These are phyloP conservation scores for Achatina immaculata DNA, from an alignment of 1,140 invertebrate species.

Conservation along the genomic window DNA sequence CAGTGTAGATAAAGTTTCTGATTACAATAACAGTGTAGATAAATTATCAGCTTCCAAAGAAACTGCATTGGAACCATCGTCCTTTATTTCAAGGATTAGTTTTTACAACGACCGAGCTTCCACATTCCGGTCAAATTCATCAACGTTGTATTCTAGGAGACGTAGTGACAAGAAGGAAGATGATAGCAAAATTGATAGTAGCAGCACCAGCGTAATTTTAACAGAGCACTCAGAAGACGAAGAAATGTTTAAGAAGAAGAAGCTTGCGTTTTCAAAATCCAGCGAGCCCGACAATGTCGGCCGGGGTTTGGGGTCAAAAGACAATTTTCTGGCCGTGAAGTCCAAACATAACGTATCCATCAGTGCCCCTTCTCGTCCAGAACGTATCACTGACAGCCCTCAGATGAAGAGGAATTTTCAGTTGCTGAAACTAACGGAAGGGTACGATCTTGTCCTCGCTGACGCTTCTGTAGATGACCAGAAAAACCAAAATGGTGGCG, in stretches of 20 bases:
- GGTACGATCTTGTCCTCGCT: constrained; percentile 16
- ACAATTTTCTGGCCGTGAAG: constrained; percentile 20
- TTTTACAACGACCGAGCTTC: no score
- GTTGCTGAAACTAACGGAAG: constrained; percentile 17
- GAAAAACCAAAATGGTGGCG: neutral
- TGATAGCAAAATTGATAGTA: neutral
- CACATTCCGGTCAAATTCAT: no score
- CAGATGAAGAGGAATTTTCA: neutral
- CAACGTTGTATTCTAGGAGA: no score
- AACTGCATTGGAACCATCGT: neutral
- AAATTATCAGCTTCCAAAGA: neutral
- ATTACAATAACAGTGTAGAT: no score
- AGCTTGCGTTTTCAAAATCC: neutral
- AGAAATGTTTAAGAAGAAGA: constrained; percentile 16
- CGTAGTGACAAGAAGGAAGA: neutral
- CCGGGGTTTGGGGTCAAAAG: neutral
- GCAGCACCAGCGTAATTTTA: neutral
- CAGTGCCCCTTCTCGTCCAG: neutral
- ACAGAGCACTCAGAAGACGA: neutral
- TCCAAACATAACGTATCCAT: neutral
- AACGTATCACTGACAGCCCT: neutral
- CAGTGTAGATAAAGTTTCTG: neutral
- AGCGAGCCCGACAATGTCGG: neutral
- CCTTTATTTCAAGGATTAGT: neutral
- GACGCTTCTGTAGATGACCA: neutral